A percentile compares a stretch with the other conserved stretches of the same genome.
phyloP scores from a whole-genome alignment of 2,888 invertebrate species.

The Drosophila silvestris region DNA sequence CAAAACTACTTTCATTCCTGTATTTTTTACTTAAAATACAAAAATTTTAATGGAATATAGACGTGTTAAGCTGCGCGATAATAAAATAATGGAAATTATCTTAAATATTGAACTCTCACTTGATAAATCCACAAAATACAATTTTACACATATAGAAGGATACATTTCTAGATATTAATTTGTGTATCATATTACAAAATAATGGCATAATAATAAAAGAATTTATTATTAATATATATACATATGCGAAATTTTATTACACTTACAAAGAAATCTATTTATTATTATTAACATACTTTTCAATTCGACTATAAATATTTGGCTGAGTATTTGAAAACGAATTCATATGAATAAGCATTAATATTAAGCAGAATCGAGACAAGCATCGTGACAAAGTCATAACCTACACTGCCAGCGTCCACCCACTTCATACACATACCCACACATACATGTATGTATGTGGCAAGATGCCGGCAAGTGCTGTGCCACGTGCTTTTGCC shows the following conservation, averaged over 20 bases:
- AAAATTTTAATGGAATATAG: not conserved
- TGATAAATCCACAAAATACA: not conserved
- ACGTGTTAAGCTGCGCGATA: too few relatives aligned
- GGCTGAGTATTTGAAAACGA: not conserved
- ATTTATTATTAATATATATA: not conserved
- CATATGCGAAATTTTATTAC: not conserved
- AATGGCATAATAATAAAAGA: not conserved
- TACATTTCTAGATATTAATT: not conserved
- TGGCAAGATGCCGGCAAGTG: conserved; percentile 47
- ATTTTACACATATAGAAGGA: not conserved
- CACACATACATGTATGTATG: not conserved
- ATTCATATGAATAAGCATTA: not conserved
- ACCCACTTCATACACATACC: not conserved
- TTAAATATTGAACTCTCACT: not conserved
- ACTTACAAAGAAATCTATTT: not conserved
- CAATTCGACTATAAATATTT: not conserved
- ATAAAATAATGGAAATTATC: not conserved
- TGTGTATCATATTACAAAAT: not conserved
- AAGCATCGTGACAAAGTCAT: conserved; percentile 18
- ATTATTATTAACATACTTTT: not conserved
- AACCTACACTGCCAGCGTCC: not conserved
- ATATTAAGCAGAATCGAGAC: not conserved
- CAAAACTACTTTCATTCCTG: not conserved
- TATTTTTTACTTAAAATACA: not conserved
- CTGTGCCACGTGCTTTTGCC: conserved; percentile 57